Evolutionary conservation across 2,888 invertebrate species (phyloP), one percentile per base, ranked within the genome.

Genomic region (Troilus luridus): DNA sequence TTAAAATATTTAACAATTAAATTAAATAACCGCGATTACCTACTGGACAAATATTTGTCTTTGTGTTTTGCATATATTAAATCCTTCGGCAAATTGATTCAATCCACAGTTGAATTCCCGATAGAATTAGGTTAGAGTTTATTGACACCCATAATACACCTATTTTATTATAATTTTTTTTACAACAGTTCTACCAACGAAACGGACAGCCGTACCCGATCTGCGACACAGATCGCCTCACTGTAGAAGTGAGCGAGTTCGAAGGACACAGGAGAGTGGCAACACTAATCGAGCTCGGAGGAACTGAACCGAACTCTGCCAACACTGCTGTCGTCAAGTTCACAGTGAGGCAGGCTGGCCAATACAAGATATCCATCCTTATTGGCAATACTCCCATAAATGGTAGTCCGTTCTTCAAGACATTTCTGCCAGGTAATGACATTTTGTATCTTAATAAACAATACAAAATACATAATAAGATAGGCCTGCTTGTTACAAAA

Each of bases 171-270:
- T 41, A 41, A 5, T 41, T 91, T 91, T 72, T 62, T 91, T 93
- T 93, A 41, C 0, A 41, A 77, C 95, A 97, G 95, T 98, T 98
- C 95, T 98, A 96, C 95, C 98, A 98, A 95, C 96, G 98, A 92
- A 98, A 98, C 94, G 98, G 98, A 56, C 97, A 98, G 94, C 98
- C 98, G 93, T 98, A 98, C 95, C 98, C 98, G 93, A 97, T 98
- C 94, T 98, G 98, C 95, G 98, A 98, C 95, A 97, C 97, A 92
- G 98, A 98, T 95, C 97, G 97, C 94, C 96, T 98, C 93, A 96
- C 97, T 93, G 97, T 98, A 93, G 97, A 97, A 95, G 98, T 98
- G 93, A 96, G 97, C 91, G 97, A 98, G 94, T 98, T 97, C 92
- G 96, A 97, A 88, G 93, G 93, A 5, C 91, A 93, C 91, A 92